Conservation (phyloP, 1,140 invertebrate genomes). For the Eurosta solidaginis region DNA sequence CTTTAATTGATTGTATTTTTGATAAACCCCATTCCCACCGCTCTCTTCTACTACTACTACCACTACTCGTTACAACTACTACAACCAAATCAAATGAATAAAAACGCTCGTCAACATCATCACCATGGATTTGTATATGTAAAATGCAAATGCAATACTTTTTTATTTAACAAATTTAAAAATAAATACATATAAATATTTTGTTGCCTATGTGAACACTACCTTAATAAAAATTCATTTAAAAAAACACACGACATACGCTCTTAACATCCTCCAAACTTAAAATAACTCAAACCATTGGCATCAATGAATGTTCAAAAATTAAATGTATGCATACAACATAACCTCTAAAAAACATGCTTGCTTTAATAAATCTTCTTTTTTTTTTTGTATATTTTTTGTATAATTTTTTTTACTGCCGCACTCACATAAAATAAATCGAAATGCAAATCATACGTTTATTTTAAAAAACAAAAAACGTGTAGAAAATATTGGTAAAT, state of each 20-base stretch:
- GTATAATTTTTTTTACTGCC: neutral
- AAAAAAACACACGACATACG: neutral
- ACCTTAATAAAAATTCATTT: slow-evolving; percentile 1
- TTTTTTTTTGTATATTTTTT: no score
- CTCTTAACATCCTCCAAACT: slow-evolving; percentile 23
- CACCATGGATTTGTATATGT: slow-evolving; percentile 37
- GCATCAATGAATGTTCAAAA: slow-evolving; percentile 27
- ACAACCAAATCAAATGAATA: slow-evolving; percentile 37
- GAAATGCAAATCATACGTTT: slow-evolving; percentile 32
- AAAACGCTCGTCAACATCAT: slow-evolving; percentile 41
- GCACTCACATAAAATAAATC: slow-evolving; percentile 13
- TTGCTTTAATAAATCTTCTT: neutral
- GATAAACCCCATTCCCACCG: slow-evolving; percentile 36
- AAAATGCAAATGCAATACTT: slow-evolving; percentile 23
- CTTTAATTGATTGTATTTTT: slow-evolving; percentile 49
- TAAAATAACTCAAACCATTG: neutral
- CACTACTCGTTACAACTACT: slow-evolving; percentile 29
- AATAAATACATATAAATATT: neutral
- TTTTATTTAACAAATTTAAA: neutral
- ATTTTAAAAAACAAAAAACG: slow-evolving; percentile 36
- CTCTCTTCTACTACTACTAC: slow-evolving; percentile 29
- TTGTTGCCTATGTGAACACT: neutral
- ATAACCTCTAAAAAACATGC: neutral
- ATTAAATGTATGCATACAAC: slow-evolving; percentile 28
- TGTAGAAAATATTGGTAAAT: slow-evolving; percentile 40